These are phyloP conservation scores for Aplysina aerophoba DNA, from an alignment of 37 sponge, comb jelly and placozoan genomes.

Conservation along the genomic window DNA sequence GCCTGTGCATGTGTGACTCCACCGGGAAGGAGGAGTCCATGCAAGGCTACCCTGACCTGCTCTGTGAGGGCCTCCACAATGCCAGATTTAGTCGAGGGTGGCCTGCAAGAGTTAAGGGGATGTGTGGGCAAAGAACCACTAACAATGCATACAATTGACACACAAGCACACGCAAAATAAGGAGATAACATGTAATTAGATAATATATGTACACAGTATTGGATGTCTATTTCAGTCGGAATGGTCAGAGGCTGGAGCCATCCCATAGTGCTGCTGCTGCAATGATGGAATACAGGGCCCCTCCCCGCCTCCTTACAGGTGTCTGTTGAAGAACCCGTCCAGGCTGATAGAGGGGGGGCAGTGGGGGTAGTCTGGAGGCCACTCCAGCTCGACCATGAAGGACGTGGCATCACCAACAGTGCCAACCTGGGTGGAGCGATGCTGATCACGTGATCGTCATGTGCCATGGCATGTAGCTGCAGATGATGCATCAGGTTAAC, in stretches of 20 bases:
- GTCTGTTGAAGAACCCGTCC: slow-evolving; percentile 81
- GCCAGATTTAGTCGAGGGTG: background rate
- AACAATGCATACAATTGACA: too few relatives aligned
- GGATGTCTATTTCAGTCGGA: too few relatives aligned
- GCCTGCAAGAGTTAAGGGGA: too few relatives aligned
- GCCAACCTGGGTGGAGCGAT: slow-evolving; percentile 51
- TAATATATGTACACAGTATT: too few relatives aligned
- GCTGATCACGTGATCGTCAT: background rate
- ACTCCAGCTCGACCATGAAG: slow-evolving; percentile 67
- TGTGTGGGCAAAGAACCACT: too few relatives aligned
- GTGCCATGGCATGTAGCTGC: background rate
- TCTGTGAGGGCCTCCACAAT: background rate
- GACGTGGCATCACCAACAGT: slow-evolving; percentile 63
- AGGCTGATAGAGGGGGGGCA: slow-evolving; percentile 49
- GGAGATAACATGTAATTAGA: too few relatives aligned
- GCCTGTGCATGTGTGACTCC: too few relatives aligned
- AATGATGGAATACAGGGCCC: too few relatives aligned
- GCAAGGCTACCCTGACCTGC: slow-evolving; percentile 27
- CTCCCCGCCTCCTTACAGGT: slow-evolving; percentile 71
- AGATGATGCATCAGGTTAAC: background rate
- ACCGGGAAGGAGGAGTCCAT: background rate
- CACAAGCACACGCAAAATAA: too few relatives aligned
- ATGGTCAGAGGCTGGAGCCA: too few relatives aligned
- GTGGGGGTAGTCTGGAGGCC: slow-evolving; percentile 72
- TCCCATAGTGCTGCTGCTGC: too few relatives aligned